These are phyloP conservation scores for Halocynthia aurantium DNA, from an alignment of 23 tunicate species.

Conservation along the genomic window DNA sequence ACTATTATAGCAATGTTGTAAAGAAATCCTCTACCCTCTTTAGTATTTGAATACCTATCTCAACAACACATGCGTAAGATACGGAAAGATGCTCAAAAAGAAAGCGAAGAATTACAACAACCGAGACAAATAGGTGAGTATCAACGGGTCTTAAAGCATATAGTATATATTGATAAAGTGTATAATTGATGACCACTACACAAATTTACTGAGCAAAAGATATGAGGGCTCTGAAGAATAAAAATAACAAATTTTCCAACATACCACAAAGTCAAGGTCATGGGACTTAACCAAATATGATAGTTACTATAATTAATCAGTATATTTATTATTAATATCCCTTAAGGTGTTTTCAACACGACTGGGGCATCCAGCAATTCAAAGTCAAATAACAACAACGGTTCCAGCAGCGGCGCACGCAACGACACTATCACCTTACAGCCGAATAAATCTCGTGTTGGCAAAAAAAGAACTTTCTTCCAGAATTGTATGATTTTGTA, in stretches of 20 bases:
- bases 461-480: conserved; percentile 13
- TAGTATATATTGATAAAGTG: too few species aligned
- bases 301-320: background rate
- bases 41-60: conserved; percentile 69
- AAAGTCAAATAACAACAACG: conserved; percentile 27
- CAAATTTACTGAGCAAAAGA: too few species aligned
- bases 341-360: conserved; percentile 67
- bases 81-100: conserved; percentile 37
- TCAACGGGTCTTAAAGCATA: background rate
- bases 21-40: background rate
- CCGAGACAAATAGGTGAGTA: conserved; percentile 56
- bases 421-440: conserved; percentile 59
- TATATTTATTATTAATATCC: background rate
- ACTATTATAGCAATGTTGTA: background rate
- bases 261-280: too few species aligned
- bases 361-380: conserved; percentile 8
- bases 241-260: too few species aligned
- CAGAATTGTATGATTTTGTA: conserved; percentile 1
- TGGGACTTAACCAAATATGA: too few species aligned
- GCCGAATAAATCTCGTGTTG: conserved; percentile 58
- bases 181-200: too few species aligned
- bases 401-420: background rate
- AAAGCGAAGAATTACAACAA: conserved; percentile 39
- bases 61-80: conserved; percentile 71
- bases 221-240: too few species aligned